Conservation (phyloP, 1,140 invertebrate species). For the Hycleus cichorii region DNA sequence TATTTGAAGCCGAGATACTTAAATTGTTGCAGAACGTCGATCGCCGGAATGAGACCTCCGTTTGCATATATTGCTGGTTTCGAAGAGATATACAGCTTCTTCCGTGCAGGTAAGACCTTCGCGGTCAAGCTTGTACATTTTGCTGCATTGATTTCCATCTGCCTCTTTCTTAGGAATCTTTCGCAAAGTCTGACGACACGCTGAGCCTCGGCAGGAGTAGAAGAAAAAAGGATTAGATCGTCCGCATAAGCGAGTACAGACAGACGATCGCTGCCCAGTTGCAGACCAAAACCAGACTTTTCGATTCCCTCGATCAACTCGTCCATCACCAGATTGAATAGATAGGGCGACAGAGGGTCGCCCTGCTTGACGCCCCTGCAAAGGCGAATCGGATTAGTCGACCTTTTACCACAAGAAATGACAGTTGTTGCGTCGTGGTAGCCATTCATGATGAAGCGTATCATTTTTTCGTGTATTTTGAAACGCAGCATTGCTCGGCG, state of each 20-base stretch:
- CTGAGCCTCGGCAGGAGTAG: conserved; percentile 20
- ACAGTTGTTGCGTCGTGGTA: conserved; percentile 7
- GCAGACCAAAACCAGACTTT: not conserved
- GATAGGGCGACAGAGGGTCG: conserved; percentile 42
- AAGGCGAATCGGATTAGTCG: conserved; percentile 22
- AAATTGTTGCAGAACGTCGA: conserved; percentile 24
- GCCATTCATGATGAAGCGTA: not conserved
- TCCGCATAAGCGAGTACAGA: conserved; percentile 39
- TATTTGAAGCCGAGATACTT: conserved; percentile 36
- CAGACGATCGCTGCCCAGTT: not conserved
- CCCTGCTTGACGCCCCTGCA: conserved; percentile 44
- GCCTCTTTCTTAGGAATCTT: conserved; percentile 9
- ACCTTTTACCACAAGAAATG: conserved; percentile 7
- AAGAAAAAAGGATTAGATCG: conserved; percentile 38
- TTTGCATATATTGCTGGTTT: conserved; percentile 1
- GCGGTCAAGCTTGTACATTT: conserved; percentile 36
- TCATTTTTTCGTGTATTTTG: not conserved
- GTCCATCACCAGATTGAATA: conserved; percentile 46
- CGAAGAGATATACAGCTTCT: not conserved
- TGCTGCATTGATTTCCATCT: conserved; percentile 26
- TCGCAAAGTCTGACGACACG: not conserved
- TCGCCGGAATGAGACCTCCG: not conserved
- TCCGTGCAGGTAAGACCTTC: conserved; percentile 8
- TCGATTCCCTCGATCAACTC: conserved; percentile 23
- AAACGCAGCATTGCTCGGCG: not conserved